Evolutionary conservation across 53 echinoderm and acorn worm genomes (phyloP).

Genomic region (Apostichopus leukothele): DNA sequence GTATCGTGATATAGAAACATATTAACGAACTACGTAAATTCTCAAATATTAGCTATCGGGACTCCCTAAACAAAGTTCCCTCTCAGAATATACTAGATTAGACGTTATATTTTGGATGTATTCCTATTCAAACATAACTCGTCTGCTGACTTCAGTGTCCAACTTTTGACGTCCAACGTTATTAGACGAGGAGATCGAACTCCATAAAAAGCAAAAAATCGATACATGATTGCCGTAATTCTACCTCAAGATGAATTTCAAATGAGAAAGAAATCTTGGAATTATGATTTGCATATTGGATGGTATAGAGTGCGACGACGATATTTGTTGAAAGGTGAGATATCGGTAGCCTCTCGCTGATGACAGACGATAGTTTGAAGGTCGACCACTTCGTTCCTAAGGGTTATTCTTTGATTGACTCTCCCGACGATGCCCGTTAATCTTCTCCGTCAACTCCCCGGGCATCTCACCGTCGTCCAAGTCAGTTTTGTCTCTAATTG

Average conservation of each 20-base stretch:
- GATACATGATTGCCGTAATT: slow-evolving; percentile 3
- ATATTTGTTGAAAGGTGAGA: slow-evolving; percentile 11
- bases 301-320: not conserved
- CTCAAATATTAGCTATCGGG: no score
- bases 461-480: slow-evolving; percentile 7
- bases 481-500: slow-evolving; percentile 20
- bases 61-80: no score
- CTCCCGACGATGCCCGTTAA: slow-evolving; percentile 14
- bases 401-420: slow-evolving; percentile 15
- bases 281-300: not conserved
- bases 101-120: not conserved
- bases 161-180: slow-evolving; percentile 7
- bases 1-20: no score
- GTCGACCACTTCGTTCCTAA: slow-evolving; percentile 4
- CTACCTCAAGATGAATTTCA: not conserved
- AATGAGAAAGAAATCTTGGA: slow-evolving; percentile 1
- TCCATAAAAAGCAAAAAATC: not conserved
- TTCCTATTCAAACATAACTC: not conserved
- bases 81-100: no score
- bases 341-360: not conserved
- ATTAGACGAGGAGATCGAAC: not conserved
- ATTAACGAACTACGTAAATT: no score
- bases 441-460: slow-evolving; percentile 25
- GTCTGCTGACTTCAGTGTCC: not conserved
- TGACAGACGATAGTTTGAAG: slow-evolving; percentile 19